Evolutionary conservation across 1,140 invertebrate genomes (phyloP), one percentile per base, ranked within the genome.

Genomic region (Diabrotica virgifera): DNA sequence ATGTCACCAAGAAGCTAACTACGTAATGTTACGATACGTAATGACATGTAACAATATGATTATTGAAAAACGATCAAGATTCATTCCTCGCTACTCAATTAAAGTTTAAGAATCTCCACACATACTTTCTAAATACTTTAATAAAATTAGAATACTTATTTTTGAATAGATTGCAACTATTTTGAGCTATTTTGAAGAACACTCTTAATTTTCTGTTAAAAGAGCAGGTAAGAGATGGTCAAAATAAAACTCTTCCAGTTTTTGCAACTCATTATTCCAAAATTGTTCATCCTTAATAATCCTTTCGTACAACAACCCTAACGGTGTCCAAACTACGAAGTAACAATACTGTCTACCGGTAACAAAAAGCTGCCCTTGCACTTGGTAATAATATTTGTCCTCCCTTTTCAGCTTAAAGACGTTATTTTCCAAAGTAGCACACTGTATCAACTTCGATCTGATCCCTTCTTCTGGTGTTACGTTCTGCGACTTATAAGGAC

Each of bases 311-410:
- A 56, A 58, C 40, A 72, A 57, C 7, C 68, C 74, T 55, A 70
- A 67, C n/a, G 68, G 64, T 2, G 78, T 78, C 74, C 74, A 81
- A n/a, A 81, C 70, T 40, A 77, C 67, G 72, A 81, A 80, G 67
- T 81, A 77, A 64, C 80, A 80, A 67, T 70, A 78, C n/a, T 68
- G 57, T 51, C 70, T 54, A 8, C 72, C 68, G 5, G 77, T 78
- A 1, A 82, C 67, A 36, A 72, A 70, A 9, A 82, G 58, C 58
- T 73, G 76, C 9, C 74, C 74, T 63, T 76, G 74, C 5, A 76
- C 65, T 59, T 76, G 73, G 68, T 71, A 74, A 58, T 74, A 74
- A 62, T 72, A 75, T n/a, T 68, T 67, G 51, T 75, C 69, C 7
- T 59, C 59, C 38, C 59, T 59, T 36, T 73, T 73, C 38, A 74